These are phyloP conservation scores for Drosophila melanosoma DNA, from an alignment of 2,888 invertebrate species.

Conservation along the genomic window DNA sequence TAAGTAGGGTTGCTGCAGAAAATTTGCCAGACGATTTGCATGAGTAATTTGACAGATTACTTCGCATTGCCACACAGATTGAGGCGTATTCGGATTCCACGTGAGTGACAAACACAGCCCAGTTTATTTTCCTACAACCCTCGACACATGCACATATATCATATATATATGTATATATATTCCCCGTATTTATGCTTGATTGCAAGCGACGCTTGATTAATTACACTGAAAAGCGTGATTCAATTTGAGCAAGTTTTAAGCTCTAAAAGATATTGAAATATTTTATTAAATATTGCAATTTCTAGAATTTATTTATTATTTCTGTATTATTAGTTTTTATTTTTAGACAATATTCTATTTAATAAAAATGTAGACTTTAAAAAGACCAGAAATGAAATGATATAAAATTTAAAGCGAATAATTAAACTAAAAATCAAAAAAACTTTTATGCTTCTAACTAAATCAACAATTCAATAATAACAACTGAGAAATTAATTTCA, in stretches of 20 bases:
- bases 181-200: not conserved
- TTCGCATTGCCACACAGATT: constrained; percentile 37
- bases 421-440: not conserved
- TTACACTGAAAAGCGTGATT: not conserved
- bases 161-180: not conserved
- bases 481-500: not conserved
- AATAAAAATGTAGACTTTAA: not conserved
- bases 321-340: not conserved
- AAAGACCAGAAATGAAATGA: not conserved
- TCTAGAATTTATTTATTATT: not conserved
- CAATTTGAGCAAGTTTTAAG: not conserved
- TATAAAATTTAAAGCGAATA: not conserved
- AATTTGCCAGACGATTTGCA: constrained; percentile 70
- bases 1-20: constrained; percentile 24
- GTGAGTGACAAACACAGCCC: constrained; percentile 2
- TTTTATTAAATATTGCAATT: not conserved
- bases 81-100: constrained; percentile 20
- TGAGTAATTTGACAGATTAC: constrained; percentile 82
- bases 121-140: constrained; percentile 9
- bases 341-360: not conserved
- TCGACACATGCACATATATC: not conserved
- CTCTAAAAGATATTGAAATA: not conserved
- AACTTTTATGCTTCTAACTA: no score
- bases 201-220: constrained; percentile 9
- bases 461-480: not conserved